phyloP scores from a whole-genome alignment of 2,888 invertebrate species.

The Gymnosoma rotundatum region DNA sequence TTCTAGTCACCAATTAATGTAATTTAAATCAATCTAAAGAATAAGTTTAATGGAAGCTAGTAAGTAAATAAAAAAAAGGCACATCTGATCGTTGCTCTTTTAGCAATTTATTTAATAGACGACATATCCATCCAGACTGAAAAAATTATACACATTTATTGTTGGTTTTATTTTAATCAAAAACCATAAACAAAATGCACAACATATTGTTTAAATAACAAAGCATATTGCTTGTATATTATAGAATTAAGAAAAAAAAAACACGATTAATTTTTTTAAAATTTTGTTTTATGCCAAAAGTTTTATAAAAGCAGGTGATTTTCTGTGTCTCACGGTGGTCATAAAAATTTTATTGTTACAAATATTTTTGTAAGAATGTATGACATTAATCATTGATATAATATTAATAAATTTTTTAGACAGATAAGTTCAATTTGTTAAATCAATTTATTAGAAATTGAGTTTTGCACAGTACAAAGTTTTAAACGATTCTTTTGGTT shows the following conservation, averaged over 20 bases:
- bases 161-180: constrained; percentile 9
- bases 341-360: not conserved
- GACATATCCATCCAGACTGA: not conserved
- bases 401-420: too few species aligned
- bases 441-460: too few species aligned
- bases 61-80: not conserved
- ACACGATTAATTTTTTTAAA: not conserved
- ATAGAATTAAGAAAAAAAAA: not conserved
- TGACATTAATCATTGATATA: too few species aligned
- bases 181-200: not conserved
- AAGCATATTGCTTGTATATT: not conserved
- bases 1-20: constrained; percentile 3
- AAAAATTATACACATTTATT: constrained; percentile 28
- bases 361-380: not conserved
- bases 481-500: too few species aligned
- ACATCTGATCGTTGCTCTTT: not conserved
- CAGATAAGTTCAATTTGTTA: too few species aligned
- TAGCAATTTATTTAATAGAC: not conserved
- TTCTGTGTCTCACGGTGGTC: not conserved
- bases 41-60: not conserved
- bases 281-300: not conserved
- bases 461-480: too few species aligned
- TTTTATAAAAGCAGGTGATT: constrained; percentile 10
- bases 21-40: constrained; percentile 15
- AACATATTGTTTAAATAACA: not conserved